Conservation (phyloP, 2,888 invertebrate genomes). For the Patella ulyssiponensis region DNA sequence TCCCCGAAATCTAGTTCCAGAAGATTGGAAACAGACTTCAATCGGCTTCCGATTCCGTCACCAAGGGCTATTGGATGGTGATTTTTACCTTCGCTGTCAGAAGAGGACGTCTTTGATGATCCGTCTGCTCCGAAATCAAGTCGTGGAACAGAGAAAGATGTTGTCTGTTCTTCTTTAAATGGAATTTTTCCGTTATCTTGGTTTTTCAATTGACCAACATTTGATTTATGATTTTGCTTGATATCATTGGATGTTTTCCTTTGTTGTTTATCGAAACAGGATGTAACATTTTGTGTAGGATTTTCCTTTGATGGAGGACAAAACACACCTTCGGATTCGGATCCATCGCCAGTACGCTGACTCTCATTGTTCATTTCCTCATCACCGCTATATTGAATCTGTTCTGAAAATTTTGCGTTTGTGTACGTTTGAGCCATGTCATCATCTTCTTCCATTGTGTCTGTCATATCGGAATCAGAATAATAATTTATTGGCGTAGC, state of each 20-base stretch:
- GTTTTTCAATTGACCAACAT: background rate
- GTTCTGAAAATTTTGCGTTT: background rate
- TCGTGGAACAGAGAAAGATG: background rate
- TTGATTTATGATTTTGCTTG: background rate
- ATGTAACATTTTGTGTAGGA: background rate
- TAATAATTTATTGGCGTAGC: background rate
- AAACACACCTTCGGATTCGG: background rate
- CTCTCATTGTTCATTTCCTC: background rate
- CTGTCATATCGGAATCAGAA: background rate
- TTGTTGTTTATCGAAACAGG: too few species aligned
- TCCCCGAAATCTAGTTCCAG: background rate
- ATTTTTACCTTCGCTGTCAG: background rate
- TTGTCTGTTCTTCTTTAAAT: too few species aligned
- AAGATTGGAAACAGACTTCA: background rate
- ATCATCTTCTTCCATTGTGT: background rate
- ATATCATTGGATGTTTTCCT: too few species aligned
- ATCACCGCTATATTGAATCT: background rate
- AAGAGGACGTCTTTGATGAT: background rate
- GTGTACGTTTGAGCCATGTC: background rate
- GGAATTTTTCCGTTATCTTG: background rate
- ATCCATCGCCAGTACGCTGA: background rate
- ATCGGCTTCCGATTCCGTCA: background rate
- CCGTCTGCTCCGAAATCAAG: background rate
- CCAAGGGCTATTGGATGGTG: background rate
- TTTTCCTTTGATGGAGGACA: background rate